Conservation (phyloP, 1,140 invertebrate genomes). For the Stratiolaelaps scimitus region DNA sequence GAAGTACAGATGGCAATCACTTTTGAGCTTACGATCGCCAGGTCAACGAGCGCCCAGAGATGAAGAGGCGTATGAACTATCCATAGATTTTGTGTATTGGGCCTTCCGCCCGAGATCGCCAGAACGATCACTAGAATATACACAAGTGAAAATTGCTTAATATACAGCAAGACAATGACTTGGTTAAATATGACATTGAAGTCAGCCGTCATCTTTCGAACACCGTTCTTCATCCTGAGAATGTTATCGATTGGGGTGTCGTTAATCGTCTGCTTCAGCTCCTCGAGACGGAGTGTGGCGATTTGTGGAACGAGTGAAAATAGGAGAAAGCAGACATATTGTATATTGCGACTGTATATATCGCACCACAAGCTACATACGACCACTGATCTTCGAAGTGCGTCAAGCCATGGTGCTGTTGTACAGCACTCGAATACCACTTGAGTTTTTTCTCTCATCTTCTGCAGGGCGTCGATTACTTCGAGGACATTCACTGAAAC, state of each 20-base stretch:
- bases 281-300: background rate
- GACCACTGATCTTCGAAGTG: no score
- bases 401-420: no score
- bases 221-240: background rate
- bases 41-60: no score
- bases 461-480: no score
- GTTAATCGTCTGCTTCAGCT: background rate
- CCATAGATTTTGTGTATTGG: background rate
- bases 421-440: no score
- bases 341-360: no score
- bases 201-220: background rate
- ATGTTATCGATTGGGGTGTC: background rate
- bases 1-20: no score
- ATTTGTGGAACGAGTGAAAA: background rate
- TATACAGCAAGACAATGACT: background rate
- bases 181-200: background rate
- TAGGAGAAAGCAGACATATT: background rate
- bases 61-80: background rate
- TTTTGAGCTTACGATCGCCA: no score
- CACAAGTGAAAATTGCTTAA: background rate
- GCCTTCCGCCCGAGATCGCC: no score
- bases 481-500: no score
- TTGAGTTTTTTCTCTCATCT: no score
- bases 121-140: background rate
- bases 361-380: no score